These are phyloP conservation scores for Rachycentron canadum DNA, from an alignment of 2,797 vertebrate genomes.

Conservation along the genomic window DNA sequence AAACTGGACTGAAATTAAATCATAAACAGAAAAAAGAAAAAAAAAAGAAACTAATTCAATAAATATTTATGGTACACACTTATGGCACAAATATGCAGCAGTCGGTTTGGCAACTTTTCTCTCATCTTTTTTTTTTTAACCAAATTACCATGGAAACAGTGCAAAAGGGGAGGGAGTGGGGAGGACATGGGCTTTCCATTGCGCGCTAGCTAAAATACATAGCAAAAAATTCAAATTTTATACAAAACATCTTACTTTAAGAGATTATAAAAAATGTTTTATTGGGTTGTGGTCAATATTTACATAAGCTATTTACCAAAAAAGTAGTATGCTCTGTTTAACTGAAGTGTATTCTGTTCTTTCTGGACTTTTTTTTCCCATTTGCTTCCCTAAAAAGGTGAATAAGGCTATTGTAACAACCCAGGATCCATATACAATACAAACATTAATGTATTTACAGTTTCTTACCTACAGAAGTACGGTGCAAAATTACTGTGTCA, in stretches of 20 bases:
- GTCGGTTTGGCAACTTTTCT: conserved; percentile 98
- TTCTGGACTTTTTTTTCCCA: conserved; percentile 79
- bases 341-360: conserved; percentile 75
- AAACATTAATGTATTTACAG: conserved; percentile 99
- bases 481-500: conserved; percentile 96
- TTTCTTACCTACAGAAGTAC: conserved; percentile 92
- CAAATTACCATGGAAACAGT: conserved; percentile 93
- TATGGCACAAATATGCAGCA: conserved; percentile 99
- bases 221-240: conserved; percentile 99
- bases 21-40: conserved; percentile 65
- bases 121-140: conserved; percentile 78
- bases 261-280: conserved; percentile 96
- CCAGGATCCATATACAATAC: conserved; percentile 97
- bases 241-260: conserved; percentile 99
- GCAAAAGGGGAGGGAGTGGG: conserved; percentile 93
- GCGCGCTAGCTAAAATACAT: conserved; percentile 99
- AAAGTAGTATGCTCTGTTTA: conserved; percentile 87
- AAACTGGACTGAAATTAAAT: conserved; percentile 92
- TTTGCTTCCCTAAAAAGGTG: conserved; percentile 94
- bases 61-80: conserved; percentile 99
- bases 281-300: conserved; percentile 91
- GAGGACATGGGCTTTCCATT: conserved; percentile 92
- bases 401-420: conserved; percentile 99
- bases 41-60: conserved; percentile 91
- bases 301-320: conserved; percentile 99